Evolutionary conservation across 2,113 vertebrate genomes (phyloP).

Genomic region (Pangasianodon gigas): DNA sequence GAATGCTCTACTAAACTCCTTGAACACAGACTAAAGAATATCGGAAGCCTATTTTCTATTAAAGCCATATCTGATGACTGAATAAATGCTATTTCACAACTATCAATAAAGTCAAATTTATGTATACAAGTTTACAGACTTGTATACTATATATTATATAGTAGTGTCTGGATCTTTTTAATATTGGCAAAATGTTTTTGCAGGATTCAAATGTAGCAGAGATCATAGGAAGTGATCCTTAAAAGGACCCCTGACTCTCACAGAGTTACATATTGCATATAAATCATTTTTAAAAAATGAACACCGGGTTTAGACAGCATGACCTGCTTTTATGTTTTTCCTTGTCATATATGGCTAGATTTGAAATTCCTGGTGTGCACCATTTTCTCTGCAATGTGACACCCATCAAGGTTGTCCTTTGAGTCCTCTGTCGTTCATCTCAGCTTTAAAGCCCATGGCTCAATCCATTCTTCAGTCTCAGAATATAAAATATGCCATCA

Average conservation of each 20-base stretch:
- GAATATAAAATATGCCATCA: not conserved
- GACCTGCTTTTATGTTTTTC: not conserved
- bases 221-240: not conserved
- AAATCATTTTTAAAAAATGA: not conserved
- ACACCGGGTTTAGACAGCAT: not conserved
- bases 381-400: not conserved
- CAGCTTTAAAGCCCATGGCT: not conserved
- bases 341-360: not conserved
- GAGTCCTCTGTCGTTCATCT: not conserved
- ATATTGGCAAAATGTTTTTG: not conserved
- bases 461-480: not conserved
- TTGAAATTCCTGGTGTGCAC: not conserved
- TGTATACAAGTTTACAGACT: not conserved
- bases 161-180: not conserved
- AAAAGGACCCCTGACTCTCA: not conserved
- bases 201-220: not conserved
- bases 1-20: not conserved
- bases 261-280: not conserved
- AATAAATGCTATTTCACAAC: not conserved
- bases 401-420: not conserved
- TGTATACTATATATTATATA: not conserved
- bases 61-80: not conserved
- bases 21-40: not conserved
- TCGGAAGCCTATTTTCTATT: not conserved
- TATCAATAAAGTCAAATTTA: not conserved